Conservation (phyloP, 2,113 vertebrate species). For the Clupea harengus region DNA sequence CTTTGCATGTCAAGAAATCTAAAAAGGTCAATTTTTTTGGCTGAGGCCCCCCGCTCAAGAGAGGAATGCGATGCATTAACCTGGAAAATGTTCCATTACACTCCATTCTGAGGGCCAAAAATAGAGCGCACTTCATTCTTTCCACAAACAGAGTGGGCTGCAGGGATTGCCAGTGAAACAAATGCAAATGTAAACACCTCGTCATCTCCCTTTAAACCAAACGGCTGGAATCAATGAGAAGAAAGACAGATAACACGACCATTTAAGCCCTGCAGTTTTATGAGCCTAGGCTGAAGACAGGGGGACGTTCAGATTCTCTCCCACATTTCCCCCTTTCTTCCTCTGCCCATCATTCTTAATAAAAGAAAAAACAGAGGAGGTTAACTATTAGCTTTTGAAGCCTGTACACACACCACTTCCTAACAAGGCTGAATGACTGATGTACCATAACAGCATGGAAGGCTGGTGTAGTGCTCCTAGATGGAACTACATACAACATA, state of each 20-base stretch:
- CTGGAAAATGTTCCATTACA: slow-evolving; percentile 51
- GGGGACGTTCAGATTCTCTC: background rate
- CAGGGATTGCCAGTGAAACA: slow-evolving; percentile 48
- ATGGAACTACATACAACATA: no score
- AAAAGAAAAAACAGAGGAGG: background rate
- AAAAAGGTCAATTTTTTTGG: slow-evolving; percentile 33
- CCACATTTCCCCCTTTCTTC: background rate
- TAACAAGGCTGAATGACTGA: background rate
- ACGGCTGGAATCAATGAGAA: slow-evolving; percentile 32
- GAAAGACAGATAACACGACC: slow-evolving; percentile 10
- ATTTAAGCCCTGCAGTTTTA: slow-evolving; percentile 49
- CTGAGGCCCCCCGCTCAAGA: slow-evolving; percentile 13
- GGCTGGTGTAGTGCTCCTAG: no score
- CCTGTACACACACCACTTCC: background rate
- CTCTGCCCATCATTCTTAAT: background rate
- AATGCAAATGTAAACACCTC: slow-evolving; percentile 56
- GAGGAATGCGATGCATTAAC: slow-evolving; percentile 33
- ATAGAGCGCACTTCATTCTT: slow-evolving; percentile 61
- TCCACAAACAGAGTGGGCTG: slow-evolving; percentile 53
- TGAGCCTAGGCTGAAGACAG: slow-evolving; percentile 18
- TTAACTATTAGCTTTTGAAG: background rate
- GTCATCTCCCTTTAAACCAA: slow-evolving; percentile 47
- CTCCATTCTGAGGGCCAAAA: slow-evolving; percentile 42
- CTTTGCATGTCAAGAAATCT: background rate
- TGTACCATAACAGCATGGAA: no score